Evolutionary conservation across 2,797 vertebrate genomes (phyloP).

Genomic region (Brachymystax lenok): DNA sequence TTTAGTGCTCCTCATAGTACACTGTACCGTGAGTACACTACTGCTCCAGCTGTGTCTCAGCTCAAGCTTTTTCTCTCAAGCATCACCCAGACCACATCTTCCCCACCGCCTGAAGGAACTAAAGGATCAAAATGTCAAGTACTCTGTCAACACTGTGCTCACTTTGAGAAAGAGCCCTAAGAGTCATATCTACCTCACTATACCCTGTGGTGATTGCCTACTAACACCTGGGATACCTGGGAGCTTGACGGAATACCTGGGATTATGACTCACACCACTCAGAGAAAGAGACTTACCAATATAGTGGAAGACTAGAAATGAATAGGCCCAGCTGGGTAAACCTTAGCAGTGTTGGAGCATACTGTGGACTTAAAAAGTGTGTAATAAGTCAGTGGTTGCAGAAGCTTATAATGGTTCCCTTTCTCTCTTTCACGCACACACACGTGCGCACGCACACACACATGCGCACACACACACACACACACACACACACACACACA

Average conservation of each 20-base stretch:
- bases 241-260: background rate
- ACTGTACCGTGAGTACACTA: background rate
- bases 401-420: too few species aligned
- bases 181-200: background rate
- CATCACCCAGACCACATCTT: background rate
- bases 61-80: background rate
- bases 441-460: too few species aligned
- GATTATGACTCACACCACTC: background rate
- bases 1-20: too few species aligned
- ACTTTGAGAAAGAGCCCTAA: too few species aligned
- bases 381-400: too few species aligned
- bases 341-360: background rate
- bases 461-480: too few species aligned
- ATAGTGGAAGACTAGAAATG: background rate
- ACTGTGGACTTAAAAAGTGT: too few species aligned
- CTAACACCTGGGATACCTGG: background rate
- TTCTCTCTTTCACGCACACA: too few species aligned
- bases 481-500: too few species aligned
- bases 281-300: background rate
- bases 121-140: background rate
- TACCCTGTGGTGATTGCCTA: background rate
- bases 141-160: background rate
- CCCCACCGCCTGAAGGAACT: background rate
- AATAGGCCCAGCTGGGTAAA: slow-evolving; percentile 20
- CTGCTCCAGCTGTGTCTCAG: background rate